These are phyloP conservation scores for Hydrotaea cyrtoneurina DNA, from an alignment of 2,888 invertebrate genomes.

Conservation along the genomic window DNA sequence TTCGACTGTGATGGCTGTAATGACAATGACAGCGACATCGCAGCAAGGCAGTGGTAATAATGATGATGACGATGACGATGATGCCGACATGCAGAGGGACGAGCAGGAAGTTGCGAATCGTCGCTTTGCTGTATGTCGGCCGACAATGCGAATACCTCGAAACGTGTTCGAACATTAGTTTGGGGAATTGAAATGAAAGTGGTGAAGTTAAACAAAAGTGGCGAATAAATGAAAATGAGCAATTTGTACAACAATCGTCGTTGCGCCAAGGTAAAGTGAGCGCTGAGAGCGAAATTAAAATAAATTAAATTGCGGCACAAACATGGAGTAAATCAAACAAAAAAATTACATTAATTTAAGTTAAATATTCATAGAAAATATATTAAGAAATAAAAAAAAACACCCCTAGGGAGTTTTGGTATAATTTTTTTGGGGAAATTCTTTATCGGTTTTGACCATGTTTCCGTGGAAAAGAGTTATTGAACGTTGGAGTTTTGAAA, in stretches of 20 bases:
- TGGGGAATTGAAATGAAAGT: constrained; percentile 34
- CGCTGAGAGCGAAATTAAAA: not conserved
- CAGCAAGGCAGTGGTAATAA: not conserved
- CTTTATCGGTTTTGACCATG: no score
- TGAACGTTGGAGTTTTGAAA: no score
- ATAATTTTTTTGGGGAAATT: no score
- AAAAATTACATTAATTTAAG: constrained; percentile 1
- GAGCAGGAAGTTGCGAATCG: not conserved
- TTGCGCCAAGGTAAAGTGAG: not conserved
- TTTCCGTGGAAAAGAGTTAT: no score
- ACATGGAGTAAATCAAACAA: not conserved
- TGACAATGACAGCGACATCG: not conserved
- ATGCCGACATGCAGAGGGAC: not conserved
- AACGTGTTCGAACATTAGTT: constrained; percentile 34
- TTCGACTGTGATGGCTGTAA: not conserved
- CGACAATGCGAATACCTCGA: constrained; percentile 10
- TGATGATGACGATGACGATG: not conserved
- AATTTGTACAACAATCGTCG: not conserved
- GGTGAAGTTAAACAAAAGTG: constrained; percentile 28
- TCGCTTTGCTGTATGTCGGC: not conserved
- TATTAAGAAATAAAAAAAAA: no score
- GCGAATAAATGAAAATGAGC: constrained; percentile 26
- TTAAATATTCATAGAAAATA: not conserved
- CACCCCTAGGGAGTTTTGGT: no score
- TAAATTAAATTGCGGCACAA: not conserved